Evolutionary conservation across 2,113 vertebrate genomes (phyloP).

Genomic region (Cariama cristata): DNA sequence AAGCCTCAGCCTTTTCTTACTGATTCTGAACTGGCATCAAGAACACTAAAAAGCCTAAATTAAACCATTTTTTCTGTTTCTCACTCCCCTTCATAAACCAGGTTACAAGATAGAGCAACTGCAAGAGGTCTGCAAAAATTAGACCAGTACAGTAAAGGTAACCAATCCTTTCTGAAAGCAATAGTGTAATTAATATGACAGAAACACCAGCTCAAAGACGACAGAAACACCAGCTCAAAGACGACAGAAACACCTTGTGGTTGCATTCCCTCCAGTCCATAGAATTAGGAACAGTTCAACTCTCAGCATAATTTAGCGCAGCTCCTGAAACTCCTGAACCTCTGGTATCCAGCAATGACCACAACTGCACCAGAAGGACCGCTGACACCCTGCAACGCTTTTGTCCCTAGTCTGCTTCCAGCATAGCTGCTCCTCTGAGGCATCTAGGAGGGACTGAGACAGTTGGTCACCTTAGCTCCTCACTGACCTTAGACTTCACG

Average conservation of each 20-base stretch:
- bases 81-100: neutral
- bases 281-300: neutral
- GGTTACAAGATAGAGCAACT: neutral
- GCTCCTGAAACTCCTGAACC: neutral
- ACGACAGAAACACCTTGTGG: neutral
- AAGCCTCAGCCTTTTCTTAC: neutral
- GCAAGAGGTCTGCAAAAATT: neutral
- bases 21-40: neutral
- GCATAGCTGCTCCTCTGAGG: neutral
- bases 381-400: rapidly evolving
- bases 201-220: neutral
- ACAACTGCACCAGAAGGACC: neutral
- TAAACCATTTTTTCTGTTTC: neutral
- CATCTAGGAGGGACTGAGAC: neutral
- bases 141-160: neutral
- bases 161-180: neutral
- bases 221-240: no score
- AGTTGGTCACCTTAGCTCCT: neutral
- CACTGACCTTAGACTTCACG: neutral
- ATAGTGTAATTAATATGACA: neutral
- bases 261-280: neutral
- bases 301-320: neutral
- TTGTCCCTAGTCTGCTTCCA: neutral
- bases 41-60: neutral
- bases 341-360: neutral